Evolutionary conservation across 2,797 vertebrate genomes (phyloP), one percentile per base, ranked within the genome.

Genomic region (Salmo trutta): DNA sequence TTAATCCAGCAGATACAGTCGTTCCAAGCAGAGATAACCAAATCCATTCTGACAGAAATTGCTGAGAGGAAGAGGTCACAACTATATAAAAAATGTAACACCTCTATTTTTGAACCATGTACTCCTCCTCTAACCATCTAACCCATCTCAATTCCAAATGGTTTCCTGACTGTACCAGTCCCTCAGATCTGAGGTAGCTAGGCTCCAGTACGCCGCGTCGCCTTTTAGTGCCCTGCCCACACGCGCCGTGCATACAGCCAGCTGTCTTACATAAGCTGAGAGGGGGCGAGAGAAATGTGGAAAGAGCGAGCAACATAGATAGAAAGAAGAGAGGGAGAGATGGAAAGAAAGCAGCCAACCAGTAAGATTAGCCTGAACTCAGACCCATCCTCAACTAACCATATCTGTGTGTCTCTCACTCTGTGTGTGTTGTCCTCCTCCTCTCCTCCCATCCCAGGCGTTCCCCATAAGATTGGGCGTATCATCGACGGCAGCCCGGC

Each of bases 401-500:
- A n/a, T 62, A 8, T 62, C 56, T 62, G 19, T n/a, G 10, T 47
- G 41, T 47, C 41, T 47, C 41, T 47, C 12, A 5, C 3, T 14
- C 64, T 66, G 64, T 66, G 31, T 17, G 36, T n/a, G 6, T n/a
- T 17, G 3, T 41, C 33, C 68, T 47, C 36, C 6, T 0, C 21
- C 17, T 66, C 21, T 68, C 21, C 29, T 52, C 29, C 24, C 74
- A 1, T 83, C 90, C 81, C 85, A 98, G 97, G 95, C 88, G 97
- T 99, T 88, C 98, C 98, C 80, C 98, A 99, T 83, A 99, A 99
- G 93, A 99, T 99, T 31, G 98, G 98, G 41, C 95, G 98, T 86
- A 98, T 99, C 94, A 99, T 99, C 88, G 98, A 99, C 87, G 96
- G 97, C 86, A 99, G 98, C 84, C 98, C 98, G 65, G 98, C 98